Percentiles rank a stretch among this genome's conserved stretches.
Conservation (phyloP, 2,797 vertebrate species). For the Hipposideros larvatus region DNA sequence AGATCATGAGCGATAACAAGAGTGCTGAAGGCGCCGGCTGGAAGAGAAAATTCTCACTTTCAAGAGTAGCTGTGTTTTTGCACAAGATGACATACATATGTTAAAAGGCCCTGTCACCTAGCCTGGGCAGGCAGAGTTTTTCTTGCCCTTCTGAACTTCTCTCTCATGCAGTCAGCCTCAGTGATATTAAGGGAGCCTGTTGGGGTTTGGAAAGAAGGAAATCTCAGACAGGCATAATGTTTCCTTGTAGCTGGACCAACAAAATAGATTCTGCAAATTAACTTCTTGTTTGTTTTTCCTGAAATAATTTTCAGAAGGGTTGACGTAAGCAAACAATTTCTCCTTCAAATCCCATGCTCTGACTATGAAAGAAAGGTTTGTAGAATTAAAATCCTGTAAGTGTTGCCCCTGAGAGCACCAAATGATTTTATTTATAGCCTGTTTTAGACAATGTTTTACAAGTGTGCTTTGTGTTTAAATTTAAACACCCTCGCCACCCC, state of each 20-base stretch:
- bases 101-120: constrained; percentile 3
- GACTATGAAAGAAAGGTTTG: background rate
- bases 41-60: constrained; percentile 45
- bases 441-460: constrained; percentile 59
- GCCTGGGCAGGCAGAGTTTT: background rate
- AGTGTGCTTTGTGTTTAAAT: constrained; percentile 66
- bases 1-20: constrained; percentile 57
- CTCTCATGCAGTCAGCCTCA: background rate
- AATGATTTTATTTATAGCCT: constrained; percentile 26
- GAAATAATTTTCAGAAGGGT: constrained; percentile 32
- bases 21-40: constrained; percentile 3
- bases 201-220: constrained; percentile 45
- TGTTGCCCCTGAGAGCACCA: background rate
- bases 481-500: constrained; percentile 33
- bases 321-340: constrained; percentile 59
- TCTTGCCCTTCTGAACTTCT: background rate
- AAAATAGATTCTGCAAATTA: constrained; percentile 59
- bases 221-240: background rate
- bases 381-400: constrained; percentile 11
- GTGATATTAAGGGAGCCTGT: background rate
- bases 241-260: constrained; percentile 42
- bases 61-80: background rate
- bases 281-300: constrained; percentile 51
- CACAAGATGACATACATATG: background rate
- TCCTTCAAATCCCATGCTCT: background rate